Base-by-base conservation (phyloP, 1,140 invertebrate genomes). In the Probaryconus sp. region DNA sequence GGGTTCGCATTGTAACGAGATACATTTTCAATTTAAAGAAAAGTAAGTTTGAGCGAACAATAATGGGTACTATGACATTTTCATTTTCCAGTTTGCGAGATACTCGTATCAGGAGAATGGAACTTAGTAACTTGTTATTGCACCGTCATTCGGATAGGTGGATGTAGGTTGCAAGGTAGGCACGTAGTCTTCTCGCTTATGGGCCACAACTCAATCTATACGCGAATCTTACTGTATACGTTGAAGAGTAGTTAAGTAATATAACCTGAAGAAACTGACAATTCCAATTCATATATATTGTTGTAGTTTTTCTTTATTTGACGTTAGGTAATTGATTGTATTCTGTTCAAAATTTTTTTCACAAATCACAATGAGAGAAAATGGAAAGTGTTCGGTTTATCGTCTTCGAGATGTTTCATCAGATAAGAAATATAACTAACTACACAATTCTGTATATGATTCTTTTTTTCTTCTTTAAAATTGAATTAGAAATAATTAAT, bases 171-270 rank as follows among this genome's bases (percentile, higher is more conserved):
- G 40, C 40, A 14, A 43, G 13, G 40, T 26, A 10, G 24, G 13
- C 35, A 38, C 35, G 35, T 38, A 38, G 5, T 38, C 35, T 16
- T 38, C 35, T 38, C 35, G 26, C 45, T 56, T 43, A 38, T 7
- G 55, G 21, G 40, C 55, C 55, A 45, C 55, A 45, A 60, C 55
- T 60, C 55, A 60, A 60, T 60, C 55, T 45, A 17, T 21, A 31
- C 10, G 35, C 13, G 21, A 10, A 28, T 33, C 31, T 17, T 6
- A 28, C 30, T 2, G 35, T 17, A 7, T 16, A 38, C n/a, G 5
- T 14, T 16, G 16, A 38, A 17, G 13, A 38, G 16, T 38, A 17
- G 47, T 14, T 31, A 51, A 31, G 47, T 37, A 51, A 51, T 51
- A 51, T 35, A 51, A 51, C 7, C 35, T 18, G 18, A 56, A 28